Base-by-base conservation (phyloP, 2,797 vertebrate species). In the Pteronotus mesoamericanus region DNA sequence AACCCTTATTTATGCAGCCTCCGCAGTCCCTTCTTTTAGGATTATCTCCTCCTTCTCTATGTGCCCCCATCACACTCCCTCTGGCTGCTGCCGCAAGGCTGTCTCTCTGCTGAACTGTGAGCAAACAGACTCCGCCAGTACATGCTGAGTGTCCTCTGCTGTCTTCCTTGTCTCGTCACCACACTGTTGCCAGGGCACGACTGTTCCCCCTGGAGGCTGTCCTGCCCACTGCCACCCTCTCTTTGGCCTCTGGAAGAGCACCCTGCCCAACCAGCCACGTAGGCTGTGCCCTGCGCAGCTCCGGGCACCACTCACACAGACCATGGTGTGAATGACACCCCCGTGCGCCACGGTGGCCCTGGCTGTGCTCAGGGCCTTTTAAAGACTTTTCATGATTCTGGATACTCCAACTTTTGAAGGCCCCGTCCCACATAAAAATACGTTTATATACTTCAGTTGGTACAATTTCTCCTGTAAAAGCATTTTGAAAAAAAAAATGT, bases 401-500 rank as follows among this genome's bases (percentile, higher is more conserved):
- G 72, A 68, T 34, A 32, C n/a, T 86, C 64, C 51, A 79, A 46
- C n/a, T 85, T 95, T 69, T 77, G 24, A 48, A 64, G 86, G 74
- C 44, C 4, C n/a, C 9, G 15, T 16, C 14, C n/a, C 11, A 64
- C 8, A 68, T 74, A 59, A 78, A 88, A 85, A 53, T 37, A 48
- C 3, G 29, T 15, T 9, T 39, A 1, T 44, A 39, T 21, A 69
- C 79, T 39, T 68, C 68, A 5, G 37, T 79, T 12, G n/a, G 48
- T 57, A 68, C 55, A 74, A 84, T 88, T 96, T 92, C 84, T 82
- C 84, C 53, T 84, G 22, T 42, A 72, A 95, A 95, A 71, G 57
- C 91, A 82, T 94, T 96, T 88, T 55, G 19, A 46, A 90, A 96
- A 95, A 96, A 95, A n/a, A n/a, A 29, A 61, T 95, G 96, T 94